A percentile compares a stretch with the other conserved stretches of the same genome.
These are phyloP conservation scores for Anastrepha ludens DNA, from an alignment of 1,140 invertebrate species.

Conservation along the genomic window DNA sequence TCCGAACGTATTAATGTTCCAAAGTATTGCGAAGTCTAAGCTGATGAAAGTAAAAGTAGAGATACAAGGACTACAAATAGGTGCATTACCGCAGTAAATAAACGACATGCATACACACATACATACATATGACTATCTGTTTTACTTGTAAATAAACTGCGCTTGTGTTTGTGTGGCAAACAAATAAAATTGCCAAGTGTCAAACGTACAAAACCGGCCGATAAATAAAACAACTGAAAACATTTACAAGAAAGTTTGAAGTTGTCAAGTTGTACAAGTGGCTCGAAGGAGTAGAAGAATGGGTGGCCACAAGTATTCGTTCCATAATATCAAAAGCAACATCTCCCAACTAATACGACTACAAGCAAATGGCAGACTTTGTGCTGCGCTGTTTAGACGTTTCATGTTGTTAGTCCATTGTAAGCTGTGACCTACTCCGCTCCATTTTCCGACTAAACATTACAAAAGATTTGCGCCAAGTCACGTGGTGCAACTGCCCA, in stretches of 20 bases:
- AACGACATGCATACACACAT: no score
- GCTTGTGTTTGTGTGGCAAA: neutral
- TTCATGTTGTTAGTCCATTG: slow-evolving; percentile 4
- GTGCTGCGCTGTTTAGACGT: neutral
- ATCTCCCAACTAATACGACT: neutral
- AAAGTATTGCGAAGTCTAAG: no score
- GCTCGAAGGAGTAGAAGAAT: neutral
- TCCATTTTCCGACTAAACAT: neutral
- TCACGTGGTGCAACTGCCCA: neutral
- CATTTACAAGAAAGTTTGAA: slow-evolving; percentile 28
- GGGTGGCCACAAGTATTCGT: neutral
- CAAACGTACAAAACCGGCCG: slow-evolving; percentile 14
- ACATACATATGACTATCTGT: neutral
- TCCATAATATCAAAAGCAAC: neutral
- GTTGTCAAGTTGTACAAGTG: slow-evolving; percentile 20
- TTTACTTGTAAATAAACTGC: neutral
- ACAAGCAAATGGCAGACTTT: neutral
- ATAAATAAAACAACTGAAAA: slow-evolving; percentile 23
- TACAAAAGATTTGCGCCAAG: slow-evolving; percentile 39
- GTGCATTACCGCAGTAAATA: neutral
- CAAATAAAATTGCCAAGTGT: slow-evolving; percentile 25
- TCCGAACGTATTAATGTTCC: no score
- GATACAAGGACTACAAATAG: no score
- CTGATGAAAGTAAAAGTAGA: no score
- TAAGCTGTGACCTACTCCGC: slow-evolving; percentile 16